Conservation (phyloP, 37 sponge, comb jelly and placozoan genomes). For the Tethya wilhelma region DNA sequence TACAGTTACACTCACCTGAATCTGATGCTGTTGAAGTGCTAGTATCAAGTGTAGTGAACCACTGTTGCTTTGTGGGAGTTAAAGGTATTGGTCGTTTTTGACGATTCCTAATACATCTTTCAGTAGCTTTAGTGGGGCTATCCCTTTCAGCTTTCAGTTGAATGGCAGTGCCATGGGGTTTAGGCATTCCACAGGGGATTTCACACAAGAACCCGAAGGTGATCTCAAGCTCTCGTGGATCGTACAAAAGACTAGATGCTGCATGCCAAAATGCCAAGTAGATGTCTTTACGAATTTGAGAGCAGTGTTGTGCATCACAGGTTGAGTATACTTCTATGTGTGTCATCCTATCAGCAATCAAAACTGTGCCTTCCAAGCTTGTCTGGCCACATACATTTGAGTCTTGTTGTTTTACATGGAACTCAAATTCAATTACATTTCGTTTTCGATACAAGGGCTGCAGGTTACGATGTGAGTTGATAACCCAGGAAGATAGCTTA, state of each 20-base stretch:
- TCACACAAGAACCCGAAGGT: neutral
- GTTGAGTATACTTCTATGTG: conserved; percentile 6
- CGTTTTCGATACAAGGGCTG: neutral
- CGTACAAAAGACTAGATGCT: neutral
- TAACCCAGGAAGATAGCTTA: neutral
- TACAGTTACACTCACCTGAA: no score
- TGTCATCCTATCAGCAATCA: neutral
- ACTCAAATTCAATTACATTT: conserved; percentile 2
- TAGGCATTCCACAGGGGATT: neutral
- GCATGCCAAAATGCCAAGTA: neutral
- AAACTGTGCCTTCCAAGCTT: neutral
- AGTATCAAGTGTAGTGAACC: no score
- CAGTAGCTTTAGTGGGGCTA: no score
- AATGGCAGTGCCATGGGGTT: neutral
- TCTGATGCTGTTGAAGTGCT: no score
- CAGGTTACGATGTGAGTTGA: neutral
- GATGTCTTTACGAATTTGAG: neutral
- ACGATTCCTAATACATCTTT: no score
- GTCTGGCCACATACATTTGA: neutral
- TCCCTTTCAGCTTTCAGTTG: neutral
- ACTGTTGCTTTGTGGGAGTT: no score
- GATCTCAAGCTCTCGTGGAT: neutral
- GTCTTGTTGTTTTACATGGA: neutral
- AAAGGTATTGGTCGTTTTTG: no score
- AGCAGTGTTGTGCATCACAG: neutral